phyloP scores from a whole-genome alignment of 2,797 vertebrate genomes.

The Aphelocoma californica region DNA sequence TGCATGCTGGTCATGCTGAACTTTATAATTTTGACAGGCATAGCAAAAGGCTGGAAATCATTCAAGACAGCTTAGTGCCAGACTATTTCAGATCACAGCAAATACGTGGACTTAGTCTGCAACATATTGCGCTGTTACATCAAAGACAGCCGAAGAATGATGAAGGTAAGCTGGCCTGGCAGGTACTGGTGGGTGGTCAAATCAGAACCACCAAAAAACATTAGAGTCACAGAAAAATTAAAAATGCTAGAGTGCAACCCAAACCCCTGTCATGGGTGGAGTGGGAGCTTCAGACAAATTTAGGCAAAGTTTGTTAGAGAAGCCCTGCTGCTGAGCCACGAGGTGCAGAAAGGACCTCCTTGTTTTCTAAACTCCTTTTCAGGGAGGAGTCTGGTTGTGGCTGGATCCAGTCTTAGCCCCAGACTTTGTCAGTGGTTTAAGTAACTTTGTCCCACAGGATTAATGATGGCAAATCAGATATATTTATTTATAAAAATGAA shows the following conservation, averaged over 20 bases:
- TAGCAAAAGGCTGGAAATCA: background rate
- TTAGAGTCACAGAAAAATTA: background rate
- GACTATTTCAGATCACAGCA: background rate
- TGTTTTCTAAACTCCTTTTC: background rate
- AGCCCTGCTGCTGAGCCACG: background rate
- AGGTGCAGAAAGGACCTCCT: background rate
- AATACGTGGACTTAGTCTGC: background rate
- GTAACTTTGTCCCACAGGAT: background rate
- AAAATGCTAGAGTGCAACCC: background rate
- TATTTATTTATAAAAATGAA: background rate
- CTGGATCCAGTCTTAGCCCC: background rate
- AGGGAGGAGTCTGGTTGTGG: background rate
- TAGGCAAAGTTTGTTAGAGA: background rate
- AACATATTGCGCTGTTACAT: background rate
- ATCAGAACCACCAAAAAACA: background rate
- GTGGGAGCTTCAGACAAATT: background rate
- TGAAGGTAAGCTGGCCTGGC: background rate
- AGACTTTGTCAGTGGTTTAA: background rate
- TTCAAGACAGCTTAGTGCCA: background rate
- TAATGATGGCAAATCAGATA: background rate
- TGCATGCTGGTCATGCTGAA: background rate
- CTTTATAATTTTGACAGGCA: background rate
- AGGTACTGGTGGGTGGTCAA: background rate
- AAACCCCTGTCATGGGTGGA: background rate
- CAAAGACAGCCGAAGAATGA: background rate